Percentiles rank a stretch among this genome's conserved stretches.
phyloP scores from a whole-genome alignment of 2,888 invertebrate genomes.

The Limnephilus auricula region DNA sequence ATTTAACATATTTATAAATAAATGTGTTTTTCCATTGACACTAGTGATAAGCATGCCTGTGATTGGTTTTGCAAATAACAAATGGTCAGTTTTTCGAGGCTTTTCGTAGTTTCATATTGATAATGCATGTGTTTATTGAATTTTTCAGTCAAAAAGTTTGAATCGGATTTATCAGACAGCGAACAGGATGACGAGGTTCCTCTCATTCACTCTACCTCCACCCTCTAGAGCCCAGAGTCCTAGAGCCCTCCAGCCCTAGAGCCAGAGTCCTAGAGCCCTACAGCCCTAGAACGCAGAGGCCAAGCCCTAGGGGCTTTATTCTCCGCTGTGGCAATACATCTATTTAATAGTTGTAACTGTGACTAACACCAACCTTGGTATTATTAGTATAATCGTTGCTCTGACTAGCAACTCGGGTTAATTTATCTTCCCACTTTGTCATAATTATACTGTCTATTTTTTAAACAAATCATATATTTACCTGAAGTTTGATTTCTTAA shows the following conservation, averaged over 20 bases:
- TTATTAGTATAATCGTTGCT: not conserved
- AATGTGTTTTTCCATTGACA: not conserved
- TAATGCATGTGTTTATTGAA: constrained; percentile 61
- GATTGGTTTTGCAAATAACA: not conserved
- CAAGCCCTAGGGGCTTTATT: not conserved
- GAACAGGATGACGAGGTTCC: constrained; percentile 59
- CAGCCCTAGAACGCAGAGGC: too few relatives aligned
- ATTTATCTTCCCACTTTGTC: not conserved
- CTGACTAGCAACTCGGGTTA: not conserved
- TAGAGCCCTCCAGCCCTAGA: constrained; percentile 7
- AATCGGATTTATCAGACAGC: constrained; percentile 59
- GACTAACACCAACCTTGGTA: not conserved
- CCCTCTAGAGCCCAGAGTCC: constrained; percentile 15
- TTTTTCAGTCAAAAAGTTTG: constrained; percentile 65
- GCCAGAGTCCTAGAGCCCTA: not conserved
- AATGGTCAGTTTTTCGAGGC: not conserved
- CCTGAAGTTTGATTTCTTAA: not conserved
- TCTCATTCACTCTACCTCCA: constrained; percentile 59
- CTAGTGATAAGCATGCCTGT: not conserved
- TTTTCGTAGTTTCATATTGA: constrained; percentile 46
- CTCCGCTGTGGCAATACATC: not conserved
- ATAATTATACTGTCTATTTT: not conserved
- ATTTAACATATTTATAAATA: not conserved
- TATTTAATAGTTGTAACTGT: not conserved
- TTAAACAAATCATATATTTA: not conserved